Evolutionary conservation across 1,140 invertebrate genomes (phyloP).

Genomic region (Eumeta japonica): DNA sequence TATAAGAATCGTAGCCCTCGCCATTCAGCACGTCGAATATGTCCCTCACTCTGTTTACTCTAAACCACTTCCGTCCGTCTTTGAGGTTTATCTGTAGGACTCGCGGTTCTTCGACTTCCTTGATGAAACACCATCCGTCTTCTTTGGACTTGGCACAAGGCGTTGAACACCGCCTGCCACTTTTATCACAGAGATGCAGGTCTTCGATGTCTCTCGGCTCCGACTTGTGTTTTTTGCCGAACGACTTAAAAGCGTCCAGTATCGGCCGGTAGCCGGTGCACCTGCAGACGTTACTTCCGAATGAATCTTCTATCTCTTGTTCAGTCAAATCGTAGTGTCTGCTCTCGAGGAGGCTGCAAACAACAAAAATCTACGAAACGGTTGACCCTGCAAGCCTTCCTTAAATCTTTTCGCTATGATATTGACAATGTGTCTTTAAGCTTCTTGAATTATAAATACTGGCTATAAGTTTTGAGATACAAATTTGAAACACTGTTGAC

Average conservation of each 20-base stretch:
- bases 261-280: slow-evolving; percentile 83
- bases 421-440: too few relatives aligned
- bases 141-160: too few relatives aligned
- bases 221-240: slow-evolving; percentile 55
- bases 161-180: too few relatives aligned
- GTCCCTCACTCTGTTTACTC: slow-evolving; percentile 42
- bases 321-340: slow-evolving; percentile 53
- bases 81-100: slow-evolving; percentile 24
- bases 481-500: too few relatives aligned
- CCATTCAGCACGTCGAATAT: slow-evolving; percentile 54
- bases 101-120: slow-evolving; percentile 9
- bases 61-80: slow-evolving; percentile 42
- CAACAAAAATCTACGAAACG: too few relatives aligned
- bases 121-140: slow-evolving; percentile 34
- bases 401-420: too few relatives aligned
- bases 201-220: slow-evolving; percentile 34
- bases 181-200: too few relatives aligned
- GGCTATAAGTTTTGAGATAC: too few relatives aligned
- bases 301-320: slow-evolving; percentile 67
- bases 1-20: slow-evolving; percentile 41
- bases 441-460: too few relatives aligned
- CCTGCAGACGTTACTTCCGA: slow-evolving; percentile 77
- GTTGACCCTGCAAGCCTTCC: too few relatives aligned
- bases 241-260: slow-evolving; percentile 72
- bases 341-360: slow-evolving; percentile 40